Percentiles rank a stretch among this genome's conserved stretches.
These are phyloP conservation scores for Notolepis coatsorum DNA, from an alignment of 2,797 vertebrate genomes.

Conservation along the genomic window DNA sequence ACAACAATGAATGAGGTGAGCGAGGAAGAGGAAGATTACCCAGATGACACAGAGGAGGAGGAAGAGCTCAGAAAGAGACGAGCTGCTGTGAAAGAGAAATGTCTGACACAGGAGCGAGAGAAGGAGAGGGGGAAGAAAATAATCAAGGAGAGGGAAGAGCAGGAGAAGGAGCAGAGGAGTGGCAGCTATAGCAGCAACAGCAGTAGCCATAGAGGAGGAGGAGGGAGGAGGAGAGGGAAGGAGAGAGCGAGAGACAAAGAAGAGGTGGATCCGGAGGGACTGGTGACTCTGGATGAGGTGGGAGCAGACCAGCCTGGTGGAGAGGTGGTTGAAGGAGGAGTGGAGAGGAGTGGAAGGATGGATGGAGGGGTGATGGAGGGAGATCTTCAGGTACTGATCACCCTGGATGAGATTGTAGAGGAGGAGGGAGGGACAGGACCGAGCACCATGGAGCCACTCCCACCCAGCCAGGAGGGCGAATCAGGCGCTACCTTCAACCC, in stretches of 20 bases:
- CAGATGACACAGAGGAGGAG: conserved; percentile 40
- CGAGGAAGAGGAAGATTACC: conserved; percentile 82
- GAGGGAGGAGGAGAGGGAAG: background rate
- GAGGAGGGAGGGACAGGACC: conserved; percentile 52
- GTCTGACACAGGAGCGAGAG: conserved; percentile 28
- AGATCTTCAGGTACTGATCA: conserved; percentile 80
- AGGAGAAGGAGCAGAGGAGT: conserved; percentile 30
- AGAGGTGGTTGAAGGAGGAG: conserved; percentile 34
- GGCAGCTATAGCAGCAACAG: no score
- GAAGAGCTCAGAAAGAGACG: conserved; percentile 44
- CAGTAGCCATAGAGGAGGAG: conserved; percentile 46
- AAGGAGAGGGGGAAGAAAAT: conserved; percentile 44
- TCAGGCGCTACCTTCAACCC: conserved; percentile 47
- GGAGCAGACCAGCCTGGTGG: conserved; percentile 60
- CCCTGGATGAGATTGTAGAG: conserved; percentile 88
- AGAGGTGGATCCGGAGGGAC: conserved; percentile 33
- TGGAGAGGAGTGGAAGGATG: conserved; percentile 21
- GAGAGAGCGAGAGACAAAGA: background rate
- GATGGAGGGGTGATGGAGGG: conserved; percentile 39
- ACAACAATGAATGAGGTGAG: conserved; percentile 80
- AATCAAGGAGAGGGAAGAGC: conserved; percentile 1
- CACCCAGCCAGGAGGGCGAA: conserved; percentile 39
- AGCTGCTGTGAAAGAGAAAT: conserved; percentile 19
- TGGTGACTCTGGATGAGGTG: conserved; percentile 78
- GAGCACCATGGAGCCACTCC: background rate